Percentiles rank a stretch among this genome's conserved stretches.
These are phyloP conservation scores for Adineta ricciae DNA, from an alignment of 2,888 invertebrate species.

Conservation along the genomic window DNA sequence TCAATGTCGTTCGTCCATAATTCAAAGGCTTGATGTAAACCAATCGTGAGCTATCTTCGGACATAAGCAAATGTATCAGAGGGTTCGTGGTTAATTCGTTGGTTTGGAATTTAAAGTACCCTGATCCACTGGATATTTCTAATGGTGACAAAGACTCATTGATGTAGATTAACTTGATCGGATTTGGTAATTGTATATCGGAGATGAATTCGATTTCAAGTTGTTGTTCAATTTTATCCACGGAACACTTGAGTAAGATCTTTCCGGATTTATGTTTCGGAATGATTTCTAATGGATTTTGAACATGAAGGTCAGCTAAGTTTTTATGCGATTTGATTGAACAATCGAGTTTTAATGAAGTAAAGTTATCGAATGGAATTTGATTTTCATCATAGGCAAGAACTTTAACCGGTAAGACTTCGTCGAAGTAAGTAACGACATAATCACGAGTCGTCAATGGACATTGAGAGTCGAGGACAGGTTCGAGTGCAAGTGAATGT, in stretches of 20 bases:
- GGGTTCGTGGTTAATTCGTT: background rate
- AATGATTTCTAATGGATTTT: background rate
- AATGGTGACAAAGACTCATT: background rate
- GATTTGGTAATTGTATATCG: background rate
- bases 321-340: background rate
- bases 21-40: background rate
- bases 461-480: background rate
- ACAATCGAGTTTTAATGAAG: slow-evolving; percentile 1
- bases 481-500: background rate
- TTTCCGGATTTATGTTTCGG: background rate
- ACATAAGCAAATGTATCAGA: background rate
- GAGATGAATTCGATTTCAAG: background rate
- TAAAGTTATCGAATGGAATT: background rate
- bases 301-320: background rate
- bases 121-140: background rate
- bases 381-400: background rate
- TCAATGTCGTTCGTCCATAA: background rate
- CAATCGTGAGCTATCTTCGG: background rate
- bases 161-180: background rate
- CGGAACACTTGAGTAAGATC: background rate
- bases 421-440: background rate
- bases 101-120: background rate
- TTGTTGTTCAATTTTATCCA: slow-evolving; percentile 5
- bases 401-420: background rate
- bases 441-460: background rate